Conservation (phyloP, 2,113 vertebrate species). For the Daboia siamensis region DNA sequence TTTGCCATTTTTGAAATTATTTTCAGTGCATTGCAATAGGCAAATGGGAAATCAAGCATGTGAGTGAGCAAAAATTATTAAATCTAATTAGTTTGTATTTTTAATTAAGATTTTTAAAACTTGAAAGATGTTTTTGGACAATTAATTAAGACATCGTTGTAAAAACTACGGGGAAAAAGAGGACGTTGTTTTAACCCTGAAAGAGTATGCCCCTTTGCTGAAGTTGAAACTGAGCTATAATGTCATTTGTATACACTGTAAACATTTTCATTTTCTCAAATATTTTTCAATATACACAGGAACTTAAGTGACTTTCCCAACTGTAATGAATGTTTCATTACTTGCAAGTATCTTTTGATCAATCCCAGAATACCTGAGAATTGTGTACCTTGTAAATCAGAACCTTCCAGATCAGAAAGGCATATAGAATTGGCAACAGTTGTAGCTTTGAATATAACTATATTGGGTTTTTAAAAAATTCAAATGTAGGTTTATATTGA, state of each 20-base stretch:
- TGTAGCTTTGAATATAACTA: background rate
- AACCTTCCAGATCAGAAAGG: background rate
- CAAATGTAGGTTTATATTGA: constrained; percentile 18
- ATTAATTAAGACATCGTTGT: background rate
- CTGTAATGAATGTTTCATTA: background rate
- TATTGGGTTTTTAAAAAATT: constrained; percentile 29
- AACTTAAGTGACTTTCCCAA: too few relatives aligned
- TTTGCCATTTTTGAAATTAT: background rate
- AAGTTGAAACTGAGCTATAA: background rate
- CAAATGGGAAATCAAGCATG: background rate
- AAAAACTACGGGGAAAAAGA: background rate
- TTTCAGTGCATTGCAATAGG: background rate
- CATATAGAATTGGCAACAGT: background rate
- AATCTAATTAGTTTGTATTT: background rate
- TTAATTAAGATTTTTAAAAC: background rate
- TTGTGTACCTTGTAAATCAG: background rate
- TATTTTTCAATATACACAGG: background rate
- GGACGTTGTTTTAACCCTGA: background rate
- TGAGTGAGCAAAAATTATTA: background rate
- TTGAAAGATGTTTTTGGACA: background rate
- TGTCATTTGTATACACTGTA: background rate
- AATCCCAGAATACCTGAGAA: background rate
- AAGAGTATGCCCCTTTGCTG: background rate
- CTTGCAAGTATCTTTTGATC: background rate
- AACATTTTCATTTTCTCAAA: background rate